Evolutionary conservation across 2,888 invertebrate genomes (phyloP), one percentile per base, ranked within the genome.

Genomic region (Sarcophaga caerulescens): DNA sequence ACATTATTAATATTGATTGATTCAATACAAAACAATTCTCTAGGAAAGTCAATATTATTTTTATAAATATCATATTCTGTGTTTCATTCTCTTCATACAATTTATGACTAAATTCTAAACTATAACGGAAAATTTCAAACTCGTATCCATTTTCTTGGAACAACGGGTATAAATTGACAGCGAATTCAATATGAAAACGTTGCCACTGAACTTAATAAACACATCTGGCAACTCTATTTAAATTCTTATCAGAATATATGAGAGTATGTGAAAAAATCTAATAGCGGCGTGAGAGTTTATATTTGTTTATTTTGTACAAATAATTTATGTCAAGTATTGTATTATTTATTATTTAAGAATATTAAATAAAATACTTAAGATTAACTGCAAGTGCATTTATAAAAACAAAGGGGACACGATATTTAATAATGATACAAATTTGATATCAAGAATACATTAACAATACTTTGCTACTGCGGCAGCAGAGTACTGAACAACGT

Each of bases 311-410:
- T 57, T 76, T 76, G 25, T 68, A 35, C 6, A 44, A 71, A 60
- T 45, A 74, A 63, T 84, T 73, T 12, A 66, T 77, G 25, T 74
- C 81, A 81, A 76, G 81, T 81, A 75, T 70, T 75, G 35, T 35
- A 14, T 52, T 17, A 57, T 3, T 52, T 25, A 25, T 70, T 62
- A 45, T 65, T 19, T 73, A 44, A 52, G 52, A 52, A 35, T 74
- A n/a, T 45, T 59, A 44, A 62, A 47, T 63, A 59, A 74, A 81
- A 68, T 62, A 74, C 81, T 81, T 69, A 35, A 75, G 74, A 44
- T 81, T 69, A 68, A 21, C 12, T 60, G 12, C 23, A 79, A 35
- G 23, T 73, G 10, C 35, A 47, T 45, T 73, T n/a, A 23, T 17
- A 65, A 73, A 25, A 68, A 66, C 4, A 45, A 19, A 6, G 8